Percentiles rank a stretch among this genome's conserved stretches.
These are phyloP conservation scores for Eidolon helvum DNA, from an alignment of 2,113 vertebrate genomes.

Conservation along the genomic window DNA sequence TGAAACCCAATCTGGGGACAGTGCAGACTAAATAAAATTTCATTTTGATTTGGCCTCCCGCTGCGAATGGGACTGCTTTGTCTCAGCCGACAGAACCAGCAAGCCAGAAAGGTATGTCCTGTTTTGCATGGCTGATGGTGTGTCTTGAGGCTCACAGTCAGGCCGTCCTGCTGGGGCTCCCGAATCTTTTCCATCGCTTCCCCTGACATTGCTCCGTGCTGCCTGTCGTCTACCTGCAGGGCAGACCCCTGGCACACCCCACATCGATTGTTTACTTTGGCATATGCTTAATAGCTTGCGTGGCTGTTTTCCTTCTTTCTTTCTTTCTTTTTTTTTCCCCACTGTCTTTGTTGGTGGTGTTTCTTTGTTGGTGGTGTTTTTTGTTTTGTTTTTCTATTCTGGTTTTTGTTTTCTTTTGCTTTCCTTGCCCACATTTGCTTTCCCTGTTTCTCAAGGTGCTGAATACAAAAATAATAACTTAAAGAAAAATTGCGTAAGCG, in stretches of 20 bases:
- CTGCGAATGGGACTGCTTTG: slow-evolving; percentile 93
- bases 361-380: slow-evolving; percentile 43
- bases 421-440: slow-evolving; percentile 69
- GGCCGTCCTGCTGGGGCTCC: slow-evolving; percentile 80
- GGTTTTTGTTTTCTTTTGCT: slow-evolving; percentile 68
- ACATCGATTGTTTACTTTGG: slow-evolving; percentile 85
- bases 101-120: slow-evolving; percentile 92
- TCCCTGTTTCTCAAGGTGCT: slow-evolving; percentile 80
- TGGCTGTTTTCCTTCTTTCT: slow-evolving; percentile 69
- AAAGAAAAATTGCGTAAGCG: slow-evolving; percentile 78
- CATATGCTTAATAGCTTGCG: slow-evolving; percentile 84
- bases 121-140: slow-evolving; percentile 89
- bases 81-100: slow-evolving; percentile 90
- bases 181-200: slow-evolving; percentile 72
- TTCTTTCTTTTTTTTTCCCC: not conserved
- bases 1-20: slow-evolving; percentile 93
- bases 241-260: slow-evolving; percentile 82
- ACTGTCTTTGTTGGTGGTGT: slow-evolving; percentile 74
- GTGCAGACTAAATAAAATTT: slow-evolving; percentile 95
- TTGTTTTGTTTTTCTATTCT: slow-evolving; percentile 67
- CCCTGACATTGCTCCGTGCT: slow-evolving; percentile 82
- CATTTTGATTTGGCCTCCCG: slow-evolving; percentile 94
- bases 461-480: slow-evolving; percentile 81
- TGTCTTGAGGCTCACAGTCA: slow-evolving; percentile 86
- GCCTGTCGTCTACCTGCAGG: slow-evolving; percentile 86